A percentile compares a stretch with the other conserved stretches of the same genome.
These are phyloP conservation scores for Toxotes jaculatrix DNA, from an alignment of 2,113 vertebrate species.

Conservation along the genomic window DNA sequence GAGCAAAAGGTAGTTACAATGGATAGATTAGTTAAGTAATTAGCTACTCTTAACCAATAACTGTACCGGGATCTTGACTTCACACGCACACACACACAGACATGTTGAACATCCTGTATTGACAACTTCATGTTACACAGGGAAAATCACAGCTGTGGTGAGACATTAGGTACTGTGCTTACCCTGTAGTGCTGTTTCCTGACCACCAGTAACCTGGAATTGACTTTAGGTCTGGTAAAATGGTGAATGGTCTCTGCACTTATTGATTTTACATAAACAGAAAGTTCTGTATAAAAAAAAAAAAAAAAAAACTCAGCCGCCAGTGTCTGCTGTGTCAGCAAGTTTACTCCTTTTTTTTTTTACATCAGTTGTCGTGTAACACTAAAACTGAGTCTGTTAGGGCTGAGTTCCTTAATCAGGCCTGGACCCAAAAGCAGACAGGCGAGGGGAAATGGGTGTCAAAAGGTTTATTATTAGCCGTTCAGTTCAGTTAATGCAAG, in stretches of 20 bases:
- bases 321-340: conserved; percentile 5
- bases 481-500: too few species aligned
- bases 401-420: too few species aligned
- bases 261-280: conserved; percentile 51
- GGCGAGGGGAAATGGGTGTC: too few species aligned
- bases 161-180: not conserved
- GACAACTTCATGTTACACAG: not conserved
- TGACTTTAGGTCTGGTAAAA: conserved; percentile 29
- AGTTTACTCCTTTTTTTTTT: not conserved
- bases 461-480: too few species aligned
- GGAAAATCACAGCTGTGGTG: not conserved
- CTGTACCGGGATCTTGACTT: too few species aligned
- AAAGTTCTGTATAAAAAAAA: not conserved
- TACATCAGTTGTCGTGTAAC: not conserved
- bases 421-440: too few species aligned
- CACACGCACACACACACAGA: conserved; percentile 11
- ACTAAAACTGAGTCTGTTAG: not conserved
- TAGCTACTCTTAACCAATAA: conserved; percentile 15
- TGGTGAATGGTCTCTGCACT: conserved; percentile 8
- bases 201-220: not conserved
- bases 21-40: not conserved
- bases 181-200: conserved; percentile 1
- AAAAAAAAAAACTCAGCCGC: not conserved
- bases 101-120: not conserved
- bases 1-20: not conserved